Percentiles rank a stretch among this genome's conserved stretches.
Conservation (phyloP, 1,140 invertebrate species). For the Gonatopus flavifemur region DNA sequence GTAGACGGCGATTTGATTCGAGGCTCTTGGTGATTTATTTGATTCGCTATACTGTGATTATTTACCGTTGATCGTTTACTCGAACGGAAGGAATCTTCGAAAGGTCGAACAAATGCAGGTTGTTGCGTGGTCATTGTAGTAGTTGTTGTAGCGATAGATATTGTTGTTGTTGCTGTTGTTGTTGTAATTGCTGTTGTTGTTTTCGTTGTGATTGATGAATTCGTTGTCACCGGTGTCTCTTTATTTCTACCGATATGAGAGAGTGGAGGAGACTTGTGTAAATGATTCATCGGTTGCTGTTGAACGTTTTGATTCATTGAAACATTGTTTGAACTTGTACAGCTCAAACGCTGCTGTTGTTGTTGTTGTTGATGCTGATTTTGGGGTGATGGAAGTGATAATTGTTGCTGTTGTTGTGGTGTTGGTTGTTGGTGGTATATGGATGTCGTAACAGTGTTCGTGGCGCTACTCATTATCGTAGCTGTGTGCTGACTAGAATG, state of each 20-base stretch:
- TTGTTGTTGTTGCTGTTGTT: constrained; percentile 5
- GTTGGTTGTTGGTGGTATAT: constrained; percentile 32
- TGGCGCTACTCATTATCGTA: constrained; percentile 37
- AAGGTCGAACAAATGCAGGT: constrained; percentile 56
- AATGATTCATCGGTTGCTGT: constrained; percentile 2
- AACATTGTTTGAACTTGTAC: constrained; percentile 15
- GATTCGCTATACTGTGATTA: constrained; percentile 35
- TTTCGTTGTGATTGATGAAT: constrained; percentile 14
- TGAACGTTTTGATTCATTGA: constrained; percentile 24
- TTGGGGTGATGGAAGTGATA: constrained; percentile 12
- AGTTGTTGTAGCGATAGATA: constrained; percentile 14
- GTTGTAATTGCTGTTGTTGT: constrained; percentile 5
- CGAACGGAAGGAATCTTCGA: constrained; percentile 53
- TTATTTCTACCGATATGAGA: constrained; percentile 30
- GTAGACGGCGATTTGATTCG: constrained; percentile 16
- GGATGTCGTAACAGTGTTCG: constrained; percentile 33
- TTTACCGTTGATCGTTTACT: constrained; percentile 35
- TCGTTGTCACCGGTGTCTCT: constrained; percentile 13
- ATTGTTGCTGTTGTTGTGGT: constrained; percentile 26
- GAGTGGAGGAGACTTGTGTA: constrained; percentile 32
- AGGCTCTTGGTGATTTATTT: constrained; percentile 36
- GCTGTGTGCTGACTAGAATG: constrained; percentile 53
- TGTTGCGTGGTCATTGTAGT: constrained; percentile 24
- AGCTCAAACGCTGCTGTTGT: constrained; percentile 16
- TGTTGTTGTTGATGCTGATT: constrained; percentile 3